These are phyloP conservation scores for Oncorhynchus kisutch DNA, from an alignment of 2,113 vertebrate species.

Conservation along the genomic window DNA sequence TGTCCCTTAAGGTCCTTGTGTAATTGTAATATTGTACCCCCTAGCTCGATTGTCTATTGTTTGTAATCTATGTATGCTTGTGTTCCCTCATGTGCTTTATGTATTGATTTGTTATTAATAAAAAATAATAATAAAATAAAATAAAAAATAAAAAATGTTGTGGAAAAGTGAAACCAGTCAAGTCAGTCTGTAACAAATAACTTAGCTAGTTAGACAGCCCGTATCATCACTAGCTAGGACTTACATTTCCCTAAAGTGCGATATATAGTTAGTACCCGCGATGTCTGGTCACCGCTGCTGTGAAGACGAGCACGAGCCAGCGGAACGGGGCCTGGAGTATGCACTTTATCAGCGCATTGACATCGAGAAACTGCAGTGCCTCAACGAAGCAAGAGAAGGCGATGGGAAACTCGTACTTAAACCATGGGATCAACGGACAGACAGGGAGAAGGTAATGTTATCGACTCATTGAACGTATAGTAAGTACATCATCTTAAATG, in stretches of 20 bases:
- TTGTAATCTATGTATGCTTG: too few species aligned
- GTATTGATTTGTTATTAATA: too few species aligned
- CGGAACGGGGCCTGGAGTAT: conserved; percentile 86
- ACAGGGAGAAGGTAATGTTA: conserved; percentile 80
- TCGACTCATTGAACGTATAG: too few species aligned
- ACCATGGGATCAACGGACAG: conserved; percentile 86
- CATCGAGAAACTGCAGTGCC: conserved; percentile 87
- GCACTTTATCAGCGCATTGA: conserved; percentile 87
- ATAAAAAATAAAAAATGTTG: too few species aligned
- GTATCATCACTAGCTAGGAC: not conserved
- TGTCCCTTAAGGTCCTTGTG: too few species aligned
- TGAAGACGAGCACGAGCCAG: conserved; percentile 80
- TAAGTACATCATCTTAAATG: too few species aligned
- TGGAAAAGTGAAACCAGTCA: conserved; percentile 47
- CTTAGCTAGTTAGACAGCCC: conserved; percentile 1
- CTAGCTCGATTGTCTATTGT: too few species aligned
- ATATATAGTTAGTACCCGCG: conserved; percentile 1
- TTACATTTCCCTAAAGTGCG: not conserved
- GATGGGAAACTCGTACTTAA: conserved; percentile 91
- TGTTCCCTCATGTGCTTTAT: too few species aligned
- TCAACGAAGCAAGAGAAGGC: conserved; percentile 91
- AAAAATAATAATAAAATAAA: too few species aligned
- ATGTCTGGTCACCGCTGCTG: conserved; percentile 79
- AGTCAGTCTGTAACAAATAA: not conserved
- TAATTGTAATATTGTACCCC: too few species aligned